Percentiles rank a stretch among this genome's conserved stretches.
Evolutionary conservation across 2,113 vertebrate genomes (phyloP).

Genomic region (Heloderma charlesbogerti): DNA sequence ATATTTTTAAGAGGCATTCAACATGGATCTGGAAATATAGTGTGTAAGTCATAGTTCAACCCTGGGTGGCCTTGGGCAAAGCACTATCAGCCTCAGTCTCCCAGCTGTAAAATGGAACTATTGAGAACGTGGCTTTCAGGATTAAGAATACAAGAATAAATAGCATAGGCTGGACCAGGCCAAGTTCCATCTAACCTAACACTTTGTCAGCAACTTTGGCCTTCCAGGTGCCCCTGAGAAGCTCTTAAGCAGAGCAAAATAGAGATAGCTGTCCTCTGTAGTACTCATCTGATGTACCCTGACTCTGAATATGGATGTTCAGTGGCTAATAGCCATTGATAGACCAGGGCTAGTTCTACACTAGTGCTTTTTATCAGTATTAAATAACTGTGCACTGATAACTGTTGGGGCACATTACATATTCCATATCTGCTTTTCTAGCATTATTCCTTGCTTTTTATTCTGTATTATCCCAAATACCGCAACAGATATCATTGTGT

Average conservation of each 20-base stretch:
- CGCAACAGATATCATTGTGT: too few species aligned
- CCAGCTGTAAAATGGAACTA: background rate
- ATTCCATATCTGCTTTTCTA: too few species aligned
- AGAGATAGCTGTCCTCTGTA: too few species aligned
- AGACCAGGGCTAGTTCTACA: too few species aligned
- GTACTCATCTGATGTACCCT: background rate
- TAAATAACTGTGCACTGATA: too few species aligned
- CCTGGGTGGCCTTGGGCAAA: background rate
- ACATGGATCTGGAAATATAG: background rate
- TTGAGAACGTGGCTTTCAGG: background rate
- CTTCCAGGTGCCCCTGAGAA: background rate
- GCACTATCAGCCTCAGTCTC: too few species aligned
- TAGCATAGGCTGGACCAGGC: background rate
- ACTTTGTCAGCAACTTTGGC: background rate
- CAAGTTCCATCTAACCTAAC: background rate
- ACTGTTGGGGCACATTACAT: too few species aligned
- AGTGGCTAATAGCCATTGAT: background rate
- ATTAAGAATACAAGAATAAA: background rate
- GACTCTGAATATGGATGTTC: background rate
- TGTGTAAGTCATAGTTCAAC: background rate
- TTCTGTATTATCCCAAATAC: too few species aligned
- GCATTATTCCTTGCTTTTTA: too few species aligned
- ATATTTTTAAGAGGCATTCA: background rate
- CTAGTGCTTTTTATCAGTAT: too few species aligned
- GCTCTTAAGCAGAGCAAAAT: too few species aligned